Evolutionary conservation across 2,113 vertebrate genomes (phyloP), one percentile per base, ranked within the genome.

Genomic region (Sceloporus tristichus): DNA sequence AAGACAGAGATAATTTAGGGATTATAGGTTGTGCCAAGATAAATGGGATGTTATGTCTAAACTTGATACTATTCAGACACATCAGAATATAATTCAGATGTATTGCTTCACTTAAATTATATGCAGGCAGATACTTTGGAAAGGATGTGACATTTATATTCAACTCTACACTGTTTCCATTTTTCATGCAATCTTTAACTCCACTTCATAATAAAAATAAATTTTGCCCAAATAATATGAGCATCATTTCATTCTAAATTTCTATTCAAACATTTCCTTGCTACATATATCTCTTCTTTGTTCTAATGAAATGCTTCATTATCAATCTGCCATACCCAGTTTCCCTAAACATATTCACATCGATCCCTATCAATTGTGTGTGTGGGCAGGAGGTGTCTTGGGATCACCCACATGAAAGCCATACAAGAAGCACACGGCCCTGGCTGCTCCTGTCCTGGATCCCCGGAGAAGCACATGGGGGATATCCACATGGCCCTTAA

Each of bases 41-140:
- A 91, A 93, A 92, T 89, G 82, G 84, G 56, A 91, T 93, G 73
- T 87, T 94, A 65, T 94, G 95, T 91, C 93, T 95, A 80, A 94
- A 95, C 93, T 91, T 95, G 93, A 94, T 9, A 1, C 3, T 68
- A 82, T 87, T 62, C 73, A 92, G 73, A 85, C 23, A 2, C 42
- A 21, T 91, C 71, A 87, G 79, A 90, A 80, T 87, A 92, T 87
- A 92, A 75, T 56, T 85, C 87, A 87, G 91, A 87, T 70, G 76
- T 77, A 73, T 48, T 85, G 86, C 71, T 93, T 92, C 84, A 66
- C 88, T 91, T 90, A 85, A 93, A 75, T 89, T 79, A 73, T 29
- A 77, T 59, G 19, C 18, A 65, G 16, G 23, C 54, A 2, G 6
- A 21, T 81, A 34, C 25, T 40, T 75, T 78, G 75, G 40, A 62